Base-by-base conservation (phyloP, 1,140 invertebrate genomes). In the Sweltsa coloradensis region DNA sequence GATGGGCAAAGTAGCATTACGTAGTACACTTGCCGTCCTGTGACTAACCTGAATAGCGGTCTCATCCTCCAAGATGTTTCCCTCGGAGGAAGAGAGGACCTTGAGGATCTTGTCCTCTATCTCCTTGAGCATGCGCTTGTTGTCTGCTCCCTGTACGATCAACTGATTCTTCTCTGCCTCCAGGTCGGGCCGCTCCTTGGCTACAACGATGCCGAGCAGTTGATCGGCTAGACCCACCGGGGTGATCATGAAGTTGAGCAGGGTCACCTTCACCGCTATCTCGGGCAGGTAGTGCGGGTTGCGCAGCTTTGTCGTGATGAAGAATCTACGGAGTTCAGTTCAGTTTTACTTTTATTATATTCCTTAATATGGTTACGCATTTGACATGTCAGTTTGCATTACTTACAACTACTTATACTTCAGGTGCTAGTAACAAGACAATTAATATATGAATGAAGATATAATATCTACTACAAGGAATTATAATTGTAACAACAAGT, bases 31-130 rank as follows among this genome's bases (percentile, higher is more conserved):
- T n/a, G n/a, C n/a, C n/a, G n/a, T n/a, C n/a, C n/a, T n/a, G n/a
- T n/a, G n/a, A n/a, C n/a, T n/a, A n/a, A 94, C 79, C 62, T 88
- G 81, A 5, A 97, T 89, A 9, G 90, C 91, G 42, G 85, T 89
- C 67, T 97, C 93, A 65, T 97, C 92, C 65, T 97, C 93, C 14
- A 97, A 69, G 59, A 97, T 84, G 67, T 96, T 94, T 36, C 90
- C 89, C 51, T 88, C 80, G 0, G 89, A 87, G 0, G 83, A 80
- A 3, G 82, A 81, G 2, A 97, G 64, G 0, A 96, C 79, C 66
- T 88, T 73, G 19, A 87, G 64, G 57, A 97, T 97, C 68, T 93
- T 89, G 65, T 91, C 85, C 67, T 97, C 93, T 22, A 93, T 92
- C 58, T 96, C 90, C 61, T 94, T 89, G 41, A 97, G 60, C 59